Evolutionary conservation across 2,888 invertebrate species (phyloP), one percentile per base, ranked within the genome.

Genomic region (Napeogenes sylphis): DNA sequence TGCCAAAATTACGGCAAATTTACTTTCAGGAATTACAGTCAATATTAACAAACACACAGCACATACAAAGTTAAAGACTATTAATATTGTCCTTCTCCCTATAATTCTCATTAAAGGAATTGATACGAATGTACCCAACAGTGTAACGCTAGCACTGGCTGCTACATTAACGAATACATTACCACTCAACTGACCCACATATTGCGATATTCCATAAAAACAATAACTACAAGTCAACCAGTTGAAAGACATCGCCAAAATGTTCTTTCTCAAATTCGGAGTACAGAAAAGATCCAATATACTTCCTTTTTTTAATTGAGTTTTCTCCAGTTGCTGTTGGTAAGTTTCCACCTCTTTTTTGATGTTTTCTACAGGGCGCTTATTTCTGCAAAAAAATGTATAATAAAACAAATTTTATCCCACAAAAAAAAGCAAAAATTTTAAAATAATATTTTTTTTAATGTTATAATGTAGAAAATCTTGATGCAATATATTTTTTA

Each of bases 151-250:
- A 1, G 95, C 96, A 47, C 95, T 95, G 2, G 95, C 86, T 8
- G 95, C 94, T 33, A 97, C 96, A 78, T 97, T 97, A 2, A 94
- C 65, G 78, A 97, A 97, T 57, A 95, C 94, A 74, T 96, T 91
- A 2, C 96, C 97, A 51, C 94, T 94, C 45, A 96, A 85, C 75
- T 95, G 93, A 0, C 95, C 95, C 53, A 96, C 93, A 77, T 95
- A 96, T 78, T 97, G 95, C 0, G 95, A 94, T 38, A 97, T 93
- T 1, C 97, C 97, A 76, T 96, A 98, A 81, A 90, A 90, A 70
- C 89, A 90, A 69, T 97, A 93, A 55, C 96, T 95, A 66, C 96
- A 95, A 0, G 95, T 93, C 46, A 95, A 81, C 97, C 96, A 97
- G 75, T 94, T 94, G 72, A 94, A 94, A 56, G 93, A 92, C 84